These are phyloP conservation scores for Tribolium madens DNA, from an alignment of 1,140 invertebrate species.

Conservation along the genomic window DNA sequence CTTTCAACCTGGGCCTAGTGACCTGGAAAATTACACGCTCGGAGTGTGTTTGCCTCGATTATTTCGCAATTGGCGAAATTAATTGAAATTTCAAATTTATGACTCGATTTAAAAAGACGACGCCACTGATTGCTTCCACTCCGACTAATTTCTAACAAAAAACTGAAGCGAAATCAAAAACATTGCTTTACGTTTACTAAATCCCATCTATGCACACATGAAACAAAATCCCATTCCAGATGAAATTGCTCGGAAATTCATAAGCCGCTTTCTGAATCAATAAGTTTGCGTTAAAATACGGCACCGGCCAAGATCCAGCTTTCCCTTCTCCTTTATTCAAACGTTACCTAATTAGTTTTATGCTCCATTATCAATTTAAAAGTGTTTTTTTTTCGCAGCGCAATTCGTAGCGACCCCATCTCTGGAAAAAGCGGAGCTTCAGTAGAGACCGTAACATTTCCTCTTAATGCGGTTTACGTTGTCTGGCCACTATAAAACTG, in stretches of 20 bases:
- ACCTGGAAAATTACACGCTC: constrained; percentile 28
- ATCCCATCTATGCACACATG: background rate
- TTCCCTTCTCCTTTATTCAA: background rate
- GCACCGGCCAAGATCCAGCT: background rate
- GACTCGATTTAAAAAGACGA: constrained; percentile 4
- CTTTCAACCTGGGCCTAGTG: background rate
- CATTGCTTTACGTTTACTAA: background rate
- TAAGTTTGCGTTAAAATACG: constrained; percentile 5
- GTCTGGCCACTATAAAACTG: constrained; percentile 49
- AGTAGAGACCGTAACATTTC: constrained; percentile 27
- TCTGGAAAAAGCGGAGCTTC: constrained; percentile 12
- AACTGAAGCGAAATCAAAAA: background rate
- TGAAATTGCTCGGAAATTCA: constrained; percentile 33
- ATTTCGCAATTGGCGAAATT: constrained; percentile 21
- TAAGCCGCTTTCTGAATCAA: constrained; percentile 31
- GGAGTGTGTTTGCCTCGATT: constrained; percentile 9
- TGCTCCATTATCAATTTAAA: too few species aligned
- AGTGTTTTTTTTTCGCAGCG: too few species aligned
- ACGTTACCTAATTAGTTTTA: too few species aligned
- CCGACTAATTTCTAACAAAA: background rate
- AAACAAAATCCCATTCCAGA: constrained; percentile 18
- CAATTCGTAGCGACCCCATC: too few species aligned
- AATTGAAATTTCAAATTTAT: constrained; percentile 30
- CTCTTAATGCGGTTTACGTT: constrained; percentile 49
- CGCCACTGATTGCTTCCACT: constrained; percentile 7